A percentile compares a stretch with the other conserved stretches of the same genome.
Conservation (phyloP, 2,888 invertebrate genomes). For the Caenorhabditis sulstoni region DNA sequence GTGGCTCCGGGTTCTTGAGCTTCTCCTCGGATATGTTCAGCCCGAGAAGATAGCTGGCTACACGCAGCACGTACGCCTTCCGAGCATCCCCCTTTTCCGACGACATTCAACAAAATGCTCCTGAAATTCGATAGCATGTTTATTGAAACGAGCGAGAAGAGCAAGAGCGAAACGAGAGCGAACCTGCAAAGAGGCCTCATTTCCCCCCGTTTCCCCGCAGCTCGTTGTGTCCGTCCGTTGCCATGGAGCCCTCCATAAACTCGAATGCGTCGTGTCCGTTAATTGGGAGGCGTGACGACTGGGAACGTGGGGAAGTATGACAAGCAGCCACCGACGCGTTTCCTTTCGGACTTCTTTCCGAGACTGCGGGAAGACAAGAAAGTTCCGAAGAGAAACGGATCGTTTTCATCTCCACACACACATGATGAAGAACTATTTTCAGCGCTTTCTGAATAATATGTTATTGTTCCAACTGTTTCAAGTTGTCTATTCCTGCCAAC, state of each 20-base stretch:
- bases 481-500: background rate
- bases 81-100: conserved; percentile 55
- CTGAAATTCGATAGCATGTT: background rate
- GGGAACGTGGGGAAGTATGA: too few species aligned
- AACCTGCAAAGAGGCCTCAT: background rate
- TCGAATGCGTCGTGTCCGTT: background rate
- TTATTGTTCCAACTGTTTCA: too few species aligned
- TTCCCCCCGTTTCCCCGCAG: background rate
- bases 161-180: background rate
- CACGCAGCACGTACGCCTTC: conserved; percentile 60
- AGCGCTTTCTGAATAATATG: too few species aligned
- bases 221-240: conserved; percentile 18
- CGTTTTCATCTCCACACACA: too few species aligned
- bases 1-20: conserved; percentile 70
- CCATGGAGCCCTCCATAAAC: conserved; percentile 32
- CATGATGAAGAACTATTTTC: too few species aligned
- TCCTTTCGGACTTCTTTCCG: too few species aligned
- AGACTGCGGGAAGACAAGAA: too few species aligned
- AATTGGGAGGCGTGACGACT: conserved; percentile 9
- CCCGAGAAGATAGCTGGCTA: conserved; percentile 64
- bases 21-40: conserved; percentile 74
- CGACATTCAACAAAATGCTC: conserved; percentile 20
- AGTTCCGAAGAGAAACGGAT: too few species aligned
- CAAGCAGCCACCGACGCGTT: too few species aligned
- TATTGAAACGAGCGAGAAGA: conserved; percentile 1